These are phyloP conservation scores for Fregata magnificens DNA, from an alignment of 2,113 vertebrate species.

Conservation along the genomic window DNA sequence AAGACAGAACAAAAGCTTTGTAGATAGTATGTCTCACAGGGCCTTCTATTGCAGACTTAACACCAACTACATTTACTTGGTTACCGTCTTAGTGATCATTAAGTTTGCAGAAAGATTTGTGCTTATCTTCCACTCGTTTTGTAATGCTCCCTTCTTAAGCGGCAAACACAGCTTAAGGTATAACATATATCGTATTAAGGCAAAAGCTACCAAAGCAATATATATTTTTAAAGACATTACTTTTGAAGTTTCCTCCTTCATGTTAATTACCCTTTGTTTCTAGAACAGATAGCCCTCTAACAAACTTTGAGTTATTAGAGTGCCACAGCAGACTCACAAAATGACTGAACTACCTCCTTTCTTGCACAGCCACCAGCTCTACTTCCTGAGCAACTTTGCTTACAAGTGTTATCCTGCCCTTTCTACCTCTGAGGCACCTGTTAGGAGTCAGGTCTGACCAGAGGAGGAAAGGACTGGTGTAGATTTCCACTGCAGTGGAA, in stretches of 20 bases:
- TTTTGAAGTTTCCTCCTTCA: not conserved
- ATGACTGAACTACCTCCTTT: not conserved
- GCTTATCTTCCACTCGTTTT: not conserved
- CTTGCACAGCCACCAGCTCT: not conserved
- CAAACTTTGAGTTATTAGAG: not conserved
- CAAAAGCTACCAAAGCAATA: not conserved
- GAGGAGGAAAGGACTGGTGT: not conserved
- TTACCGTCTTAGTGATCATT: no score
- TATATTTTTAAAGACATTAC: not conserved
- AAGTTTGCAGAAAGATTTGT: not conserved
- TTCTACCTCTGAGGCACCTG: not conserved
- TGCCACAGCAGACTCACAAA: not conserved
- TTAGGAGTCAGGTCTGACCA: not conserved
- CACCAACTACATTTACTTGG: not conserved
- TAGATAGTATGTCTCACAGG: accelerated
- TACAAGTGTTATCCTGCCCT: not conserved
- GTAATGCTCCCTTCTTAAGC: not conserved
- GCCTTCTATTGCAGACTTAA: not conserved
- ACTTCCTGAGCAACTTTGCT: not conserved
- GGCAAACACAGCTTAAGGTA: not conserved
- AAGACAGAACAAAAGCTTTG: not conserved
- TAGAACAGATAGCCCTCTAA: not conserved
- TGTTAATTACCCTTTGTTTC: not conserved
- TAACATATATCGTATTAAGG: not conserved
- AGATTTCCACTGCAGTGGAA: not conserved